phyloP scores from a whole-genome alignment of 1,140 invertebrate species.

The Drosophila tsacasi region DNA sequence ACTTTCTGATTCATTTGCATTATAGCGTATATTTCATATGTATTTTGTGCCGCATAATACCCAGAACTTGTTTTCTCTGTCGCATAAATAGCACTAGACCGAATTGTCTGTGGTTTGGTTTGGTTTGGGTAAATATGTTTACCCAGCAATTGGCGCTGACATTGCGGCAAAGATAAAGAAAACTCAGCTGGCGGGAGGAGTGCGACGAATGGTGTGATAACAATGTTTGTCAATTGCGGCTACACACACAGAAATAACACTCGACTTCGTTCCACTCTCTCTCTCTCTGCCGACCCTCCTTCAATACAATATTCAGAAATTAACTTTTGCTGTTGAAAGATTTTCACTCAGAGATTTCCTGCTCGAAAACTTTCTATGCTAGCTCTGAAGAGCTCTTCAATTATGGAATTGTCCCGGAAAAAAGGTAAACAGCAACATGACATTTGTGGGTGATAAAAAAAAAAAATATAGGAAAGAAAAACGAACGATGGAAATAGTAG shows the following conservation, averaged over 20 bases:
- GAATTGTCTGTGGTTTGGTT: slow-evolving; percentile 34
- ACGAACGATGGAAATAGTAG: slow-evolving; percentile 3
- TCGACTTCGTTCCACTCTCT: slow-evolving; percentile 17
- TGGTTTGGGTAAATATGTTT: slow-evolving; percentile 58
- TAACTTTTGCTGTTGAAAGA: slow-evolving; percentile 69
- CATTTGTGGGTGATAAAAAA: slow-evolving; percentile 52
- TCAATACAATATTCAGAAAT: slow-evolving; percentile 63
- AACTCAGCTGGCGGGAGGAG: slow-evolving; percentile 33
- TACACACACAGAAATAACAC: slow-evolving; percentile 45
- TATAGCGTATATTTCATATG: not conserved
- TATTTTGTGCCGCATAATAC: slow-evolving; percentile 14
- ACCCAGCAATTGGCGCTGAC: slow-evolving; percentile 60
- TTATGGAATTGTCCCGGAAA: slow-evolving; percentile 61
- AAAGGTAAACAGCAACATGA: slow-evolving; percentile 40
- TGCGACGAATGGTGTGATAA: slow-evolving; percentile 43
- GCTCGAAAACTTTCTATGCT: slow-evolving; percentile 58
- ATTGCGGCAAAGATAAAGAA: slow-evolving; percentile 61
- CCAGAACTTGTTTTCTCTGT: slow-evolving; percentile 15
- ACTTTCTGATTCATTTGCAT: slow-evolving; percentile 10
- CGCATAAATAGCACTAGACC: slow-evolving; percentile 15
- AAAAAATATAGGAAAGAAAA: slow-evolving; percentile 4
- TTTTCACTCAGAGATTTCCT: slow-evolving; percentile 68
- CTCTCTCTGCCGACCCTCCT: not conserved
- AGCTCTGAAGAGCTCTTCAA: slow-evolving; percentile 35
- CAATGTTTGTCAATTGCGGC: slow-evolving; percentile 67